A percentile compares a stretch with the other conserved stretches of the same genome.
Conservation (phyloP, 2,888 invertebrate species). For the Tenthredo notha region DNA sequence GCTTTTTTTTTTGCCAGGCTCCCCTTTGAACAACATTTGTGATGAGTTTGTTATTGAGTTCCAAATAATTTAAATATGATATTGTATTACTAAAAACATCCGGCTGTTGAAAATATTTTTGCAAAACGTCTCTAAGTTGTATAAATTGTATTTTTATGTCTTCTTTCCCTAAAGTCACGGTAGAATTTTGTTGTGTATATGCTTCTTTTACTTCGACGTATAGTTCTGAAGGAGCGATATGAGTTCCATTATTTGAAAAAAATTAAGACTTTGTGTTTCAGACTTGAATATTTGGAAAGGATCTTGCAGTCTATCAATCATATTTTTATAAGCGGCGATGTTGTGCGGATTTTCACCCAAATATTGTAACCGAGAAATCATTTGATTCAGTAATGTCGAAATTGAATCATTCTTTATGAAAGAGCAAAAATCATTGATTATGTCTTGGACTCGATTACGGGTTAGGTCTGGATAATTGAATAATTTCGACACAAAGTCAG, state of each 20-base stretch:
- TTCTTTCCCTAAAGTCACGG: not conserved
- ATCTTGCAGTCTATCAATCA: not conserved
- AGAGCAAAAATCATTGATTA: not conserved
- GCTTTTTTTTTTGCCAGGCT: not conserved
- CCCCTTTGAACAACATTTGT: not conserved
- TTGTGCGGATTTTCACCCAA: not conserved
- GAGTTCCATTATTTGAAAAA: not conserved
- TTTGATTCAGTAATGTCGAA: not conserved
- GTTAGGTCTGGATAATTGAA: not conserved
- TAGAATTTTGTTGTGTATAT: not conserved
- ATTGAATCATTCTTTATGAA: not conserved
- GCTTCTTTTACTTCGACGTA: not conserved
- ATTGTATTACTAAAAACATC: not conserved
- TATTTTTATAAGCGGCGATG: not conserved
- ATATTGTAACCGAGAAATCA: not conserved
- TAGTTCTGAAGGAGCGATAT: not conserved
- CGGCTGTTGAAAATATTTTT: not conserved
- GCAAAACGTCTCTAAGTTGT: not conserved
- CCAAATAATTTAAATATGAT: not conserved
- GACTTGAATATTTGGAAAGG: not conserved
- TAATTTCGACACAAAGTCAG: not conserved
- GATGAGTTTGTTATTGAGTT: not conserved
- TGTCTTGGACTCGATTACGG: not conserved
- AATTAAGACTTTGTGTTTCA: not conserved
- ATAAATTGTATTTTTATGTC: not conserved